phyloP scores from a whole-genome alignment of 2,113 vertebrate species.

The Synchiropus splendidus region DNA sequence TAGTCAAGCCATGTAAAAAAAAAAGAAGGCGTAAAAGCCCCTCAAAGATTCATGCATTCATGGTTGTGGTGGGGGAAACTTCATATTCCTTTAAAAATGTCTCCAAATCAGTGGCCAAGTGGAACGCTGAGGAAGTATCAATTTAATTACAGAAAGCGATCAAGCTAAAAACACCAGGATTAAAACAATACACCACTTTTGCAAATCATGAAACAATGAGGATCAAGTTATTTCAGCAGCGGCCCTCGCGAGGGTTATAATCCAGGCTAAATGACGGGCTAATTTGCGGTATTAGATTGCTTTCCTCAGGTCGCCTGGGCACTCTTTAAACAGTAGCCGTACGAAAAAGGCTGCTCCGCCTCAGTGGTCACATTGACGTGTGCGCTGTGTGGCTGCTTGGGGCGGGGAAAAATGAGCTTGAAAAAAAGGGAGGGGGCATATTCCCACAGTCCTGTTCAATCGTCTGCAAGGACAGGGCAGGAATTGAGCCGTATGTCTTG shows the following conservation, averaged over 20 bases:
- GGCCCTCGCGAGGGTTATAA: conserved; percentile 48
- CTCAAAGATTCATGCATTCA: too few species aligned
- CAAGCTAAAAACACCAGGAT: too few species aligned
- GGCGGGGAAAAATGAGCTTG: background rate
- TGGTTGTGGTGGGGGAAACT: too few species aligned
- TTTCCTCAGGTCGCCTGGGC: conserved; percentile 44
- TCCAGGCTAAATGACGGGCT: conserved; percentile 61
- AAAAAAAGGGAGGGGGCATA: conserved; percentile 21
- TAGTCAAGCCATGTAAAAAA: too few species aligned
- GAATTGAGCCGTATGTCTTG: conserved; percentile 1
- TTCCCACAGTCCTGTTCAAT: conserved; percentile 29
- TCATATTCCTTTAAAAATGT: too few species aligned
- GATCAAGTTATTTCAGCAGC: conserved; percentile 46
- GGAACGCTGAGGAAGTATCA: too few species aligned
- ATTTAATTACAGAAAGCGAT: too few species aligned
- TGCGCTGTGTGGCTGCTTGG: conserved; percentile 12
- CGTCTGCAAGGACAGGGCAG: conserved; percentile 5
- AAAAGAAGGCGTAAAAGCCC: too few species aligned
- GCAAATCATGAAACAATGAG: conserved; percentile 36
- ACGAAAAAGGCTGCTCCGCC: conserved; percentile 38
- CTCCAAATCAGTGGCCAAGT: too few species aligned
- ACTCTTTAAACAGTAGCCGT: conserved; percentile 37
- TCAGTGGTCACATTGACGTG: conserved; percentile 38
- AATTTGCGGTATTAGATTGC: conserved; percentile 64
- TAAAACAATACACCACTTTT: too few species aligned